phyloP scores from a whole-genome alignment of 37 sponge, comb jelly and placozoan genomes.

The Trichoplax adhaerens region DNA sequence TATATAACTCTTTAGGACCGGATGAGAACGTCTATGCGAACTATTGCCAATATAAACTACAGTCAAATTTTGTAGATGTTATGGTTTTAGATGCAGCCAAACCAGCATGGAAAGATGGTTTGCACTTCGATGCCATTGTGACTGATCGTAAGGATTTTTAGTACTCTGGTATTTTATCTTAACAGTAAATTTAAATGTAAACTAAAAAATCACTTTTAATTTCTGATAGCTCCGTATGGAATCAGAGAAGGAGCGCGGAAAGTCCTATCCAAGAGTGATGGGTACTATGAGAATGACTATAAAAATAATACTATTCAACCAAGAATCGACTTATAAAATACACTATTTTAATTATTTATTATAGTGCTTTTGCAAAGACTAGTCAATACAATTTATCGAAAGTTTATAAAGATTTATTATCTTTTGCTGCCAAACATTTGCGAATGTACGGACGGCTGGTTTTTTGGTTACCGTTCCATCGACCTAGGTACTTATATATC shows the following conservation, averaged over 20 bases:
- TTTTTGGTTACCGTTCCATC: slow-evolving; percentile 62
- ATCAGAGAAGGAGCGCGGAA: slow-evolving; percentile 68
- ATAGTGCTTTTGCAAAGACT: background rate
- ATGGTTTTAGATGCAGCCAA: slow-evolving; percentile 56
- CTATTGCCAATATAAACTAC: slow-evolving; percentile 56
- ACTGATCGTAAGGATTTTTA: slow-evolving; percentile 64
- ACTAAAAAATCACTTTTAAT: background rate
- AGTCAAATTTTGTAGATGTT: slow-evolving; percentile 47
- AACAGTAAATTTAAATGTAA: background rate
- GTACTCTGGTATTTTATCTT: background rate
- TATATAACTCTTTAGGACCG: slow-evolving; percentile 4
- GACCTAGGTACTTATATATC: background rate
- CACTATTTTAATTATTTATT: too few species aligned
- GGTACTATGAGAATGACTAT: background rate
- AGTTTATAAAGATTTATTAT: slow-evolving; percentile 42
- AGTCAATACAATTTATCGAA: slow-evolving; percentile 44
- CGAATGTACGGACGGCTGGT: slow-evolving; percentile 68
- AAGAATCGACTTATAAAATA: background rate
- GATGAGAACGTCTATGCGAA: slow-evolving; percentile 51
- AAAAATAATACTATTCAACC: slow-evolving; percentile 11
- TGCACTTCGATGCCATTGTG: slow-evolving; percentile 73
- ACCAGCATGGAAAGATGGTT: slow-evolving; percentile 37
- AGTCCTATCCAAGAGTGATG: background rate
- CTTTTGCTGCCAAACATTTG: slow-evolving; percentile 48
- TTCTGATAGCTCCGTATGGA: slow-evolving; percentile 66